A percentile compares a stretch with the other conserved stretches of the same genome.
Evolutionary conservation across 1,140 invertebrate genomes (phyloP).

Genomic region (Pachypsylla venusta): DNA sequence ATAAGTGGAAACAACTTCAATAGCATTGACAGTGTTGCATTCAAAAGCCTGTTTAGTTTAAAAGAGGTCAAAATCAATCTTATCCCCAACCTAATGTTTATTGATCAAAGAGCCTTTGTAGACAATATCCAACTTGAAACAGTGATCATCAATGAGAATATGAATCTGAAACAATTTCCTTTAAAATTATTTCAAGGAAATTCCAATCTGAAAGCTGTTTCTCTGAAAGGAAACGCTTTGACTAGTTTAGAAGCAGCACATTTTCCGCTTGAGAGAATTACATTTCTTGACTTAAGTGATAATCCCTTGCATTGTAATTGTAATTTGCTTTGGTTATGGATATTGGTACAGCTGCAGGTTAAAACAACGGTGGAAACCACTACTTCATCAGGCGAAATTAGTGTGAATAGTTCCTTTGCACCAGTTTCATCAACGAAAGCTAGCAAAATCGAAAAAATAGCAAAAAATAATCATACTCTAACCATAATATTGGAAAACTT

Average conservation of each 20-base stretch:
- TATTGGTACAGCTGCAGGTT: slow-evolving; percentile 36
- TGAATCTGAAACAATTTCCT: slow-evolving; percentile 48
- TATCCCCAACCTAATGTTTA: slow-evolving; percentile 22
- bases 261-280: slow-evolving; percentile 58
- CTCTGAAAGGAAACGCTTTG: slow-evolving; percentile 51
- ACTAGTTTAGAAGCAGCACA: slow-evolving; percentile 56
- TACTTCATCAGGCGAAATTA: background rate
- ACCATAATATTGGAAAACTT: slow-evolving; percentile 26
- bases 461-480: slow-evolving; percentile 6
- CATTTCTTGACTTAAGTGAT: slow-evolving; percentile 51
- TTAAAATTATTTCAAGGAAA: slow-evolving; percentile 57
- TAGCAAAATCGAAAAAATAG: background rate
- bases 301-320: slow-evolving; percentile 79
- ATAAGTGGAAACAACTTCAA: slow-evolving; percentile 60
- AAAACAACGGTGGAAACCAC: slow-evolving; percentile 16
- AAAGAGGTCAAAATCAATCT: slow-evolving; percentile 52
- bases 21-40: slow-evolving; percentile 50
- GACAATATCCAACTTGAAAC: slow-evolving; percentile 68
- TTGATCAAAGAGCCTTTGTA: slow-evolving; percentile 47
- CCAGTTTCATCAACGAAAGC: background rate
- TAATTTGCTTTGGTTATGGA: slow-evolving; percentile 71
- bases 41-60: slow-evolving; percentile 62
- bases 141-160: slow-evolving; percentile 60
- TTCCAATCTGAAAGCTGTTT: slow-evolving; percentile 52
- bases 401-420: background rate